Evolutionary conservation across 2,888 invertebrate species (phyloP).

Genomic region (Lithophane ornitopus): DNA sequence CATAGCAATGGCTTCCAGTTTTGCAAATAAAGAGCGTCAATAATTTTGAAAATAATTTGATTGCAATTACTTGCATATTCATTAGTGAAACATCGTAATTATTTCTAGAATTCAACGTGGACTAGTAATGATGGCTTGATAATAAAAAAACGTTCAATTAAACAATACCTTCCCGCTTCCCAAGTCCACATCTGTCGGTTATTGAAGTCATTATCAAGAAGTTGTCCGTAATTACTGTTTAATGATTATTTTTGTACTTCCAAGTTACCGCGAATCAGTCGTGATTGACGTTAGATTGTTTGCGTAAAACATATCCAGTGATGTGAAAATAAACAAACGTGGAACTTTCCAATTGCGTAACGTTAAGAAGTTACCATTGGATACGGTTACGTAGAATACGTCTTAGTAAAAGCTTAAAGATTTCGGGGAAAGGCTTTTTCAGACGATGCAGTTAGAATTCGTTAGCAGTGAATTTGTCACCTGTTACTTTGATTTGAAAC

Average conservation of each 20-base stretch:
- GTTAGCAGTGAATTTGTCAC: background rate
- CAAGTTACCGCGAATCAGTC: constrained; percentile 49
- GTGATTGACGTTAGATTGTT: constrained; percentile 70
- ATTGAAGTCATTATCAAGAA: constrained; percentile 66
- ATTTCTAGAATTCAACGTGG: background rate
- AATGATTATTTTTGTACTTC: constrained; percentile 64
- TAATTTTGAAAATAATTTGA: background rate
- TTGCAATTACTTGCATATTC: background rate
- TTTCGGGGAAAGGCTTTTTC: constrained; percentile 28
- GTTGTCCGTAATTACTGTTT: constrained; percentile 64
- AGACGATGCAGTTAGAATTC: background rate
- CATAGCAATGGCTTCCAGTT: background rate
- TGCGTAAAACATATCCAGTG: constrained; percentile 68
- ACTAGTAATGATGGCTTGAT: background rate
- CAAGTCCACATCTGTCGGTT: constrained; percentile 59
- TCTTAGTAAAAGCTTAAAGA: constrained; percentile 31
- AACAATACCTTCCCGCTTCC: background rate
- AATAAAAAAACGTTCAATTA: background rate
- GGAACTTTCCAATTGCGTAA: constrained; percentile 66
- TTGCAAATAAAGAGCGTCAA: no score
- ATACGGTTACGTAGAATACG: constrained; percentile 49
- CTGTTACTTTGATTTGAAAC: background rate
- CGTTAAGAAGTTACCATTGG: constrained; percentile 50
- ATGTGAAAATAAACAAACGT: constrained; percentile 66
- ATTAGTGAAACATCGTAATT: background rate